A percentile compares a stretch with the other conserved stretches of the same genome.
Evolutionary conservation across 2,888 invertebrate species (phyloP).

Genomic region (Drosophila nigritarsus): DNA sequence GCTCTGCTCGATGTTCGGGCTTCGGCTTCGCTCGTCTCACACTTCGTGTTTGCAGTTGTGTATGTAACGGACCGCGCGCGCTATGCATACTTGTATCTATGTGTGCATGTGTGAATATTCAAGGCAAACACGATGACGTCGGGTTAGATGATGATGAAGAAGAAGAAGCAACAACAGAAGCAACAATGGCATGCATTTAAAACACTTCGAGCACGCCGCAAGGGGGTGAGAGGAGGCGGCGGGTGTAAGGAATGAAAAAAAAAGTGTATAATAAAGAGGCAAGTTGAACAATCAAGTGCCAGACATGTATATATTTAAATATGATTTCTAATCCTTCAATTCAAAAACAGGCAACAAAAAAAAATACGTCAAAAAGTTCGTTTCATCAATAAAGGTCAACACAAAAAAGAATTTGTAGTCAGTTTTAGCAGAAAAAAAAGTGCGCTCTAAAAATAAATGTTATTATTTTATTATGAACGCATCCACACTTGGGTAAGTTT

Average conservation of each 20-base stretch:
- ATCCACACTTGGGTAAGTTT: slow-evolving; percentile 9
- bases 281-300: slow-evolving; percentile 3
- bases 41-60: slow-evolving; percentile 47
- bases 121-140: slow-evolving; percentile 74
- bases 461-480: background rate
- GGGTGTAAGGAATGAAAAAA: slow-evolving; percentile 1
- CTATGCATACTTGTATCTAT: slow-evolving; percentile 21
- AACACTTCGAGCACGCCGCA: slow-evolving; percentile 8
- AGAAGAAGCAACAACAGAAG: slow-evolving; percentile 37
- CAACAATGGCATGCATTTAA: slow-evolving; percentile 56
- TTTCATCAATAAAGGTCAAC: slow-evolving; percentile 58
- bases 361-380: slow-evolving; percentile 16
- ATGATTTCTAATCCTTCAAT: background rate
- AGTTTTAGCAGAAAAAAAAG: slow-evolving; percentile 11
- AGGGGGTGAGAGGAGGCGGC: slow-evolving; percentile 8
- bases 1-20: slow-evolving; percentile 10
- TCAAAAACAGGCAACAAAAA: background rate
- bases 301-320: slow-evolving; percentile 17
- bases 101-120: slow-evolving; percentile 46
- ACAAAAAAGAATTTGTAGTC: slow-evolving; percentile 18
- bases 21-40: slow-evolving; percentile 27
- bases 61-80: slow-evolving; percentile 52
- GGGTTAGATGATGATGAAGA: slow-evolving; percentile 33
- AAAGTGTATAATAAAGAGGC: background rate
- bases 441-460: slow-evolving; percentile 14